Conservation (phyloP, 2,888 invertebrate species). For the Polietes domitor region DNA sequence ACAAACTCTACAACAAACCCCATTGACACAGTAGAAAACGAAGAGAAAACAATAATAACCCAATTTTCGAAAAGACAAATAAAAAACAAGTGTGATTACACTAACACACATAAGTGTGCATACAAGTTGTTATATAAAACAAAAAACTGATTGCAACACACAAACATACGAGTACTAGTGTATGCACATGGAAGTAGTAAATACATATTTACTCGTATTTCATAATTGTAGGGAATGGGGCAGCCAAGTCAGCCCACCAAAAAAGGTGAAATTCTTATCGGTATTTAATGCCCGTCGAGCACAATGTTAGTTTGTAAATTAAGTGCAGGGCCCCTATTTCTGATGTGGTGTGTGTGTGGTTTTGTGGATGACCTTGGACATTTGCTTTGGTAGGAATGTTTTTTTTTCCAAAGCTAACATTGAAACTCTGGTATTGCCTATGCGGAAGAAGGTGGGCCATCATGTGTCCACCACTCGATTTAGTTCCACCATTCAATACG, state of each 20-base stretch:
- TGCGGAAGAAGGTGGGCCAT: neutral
- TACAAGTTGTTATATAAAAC: neutral
- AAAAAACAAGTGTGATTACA: slow-evolving; percentile 10
- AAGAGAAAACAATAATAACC: neutral
- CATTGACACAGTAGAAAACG: too few species aligned
- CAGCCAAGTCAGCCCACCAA: neutral
- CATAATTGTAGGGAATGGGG: slow-evolving; percentile 27
- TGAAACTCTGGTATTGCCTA: neutral
- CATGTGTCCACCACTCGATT: slow-evolving; percentile 28
- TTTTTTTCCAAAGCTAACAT: neutral
- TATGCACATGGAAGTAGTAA: neutral
- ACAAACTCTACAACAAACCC: too few species aligned
- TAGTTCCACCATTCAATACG: too few species aligned
- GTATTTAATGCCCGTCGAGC: slow-evolving; percentile 16
- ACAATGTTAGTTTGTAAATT: neutral
- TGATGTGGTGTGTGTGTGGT: neutral
- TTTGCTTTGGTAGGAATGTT: neutral
- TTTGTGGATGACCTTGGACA: slow-evolving; percentile 25
- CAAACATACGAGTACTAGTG: neutral
- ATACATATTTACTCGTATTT: slow-evolving; percentile 24
- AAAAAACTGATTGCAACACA: slow-evolving; percentile 16
- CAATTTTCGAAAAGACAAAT: slow-evolving; percentile 17
- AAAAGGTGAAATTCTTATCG: neutral
- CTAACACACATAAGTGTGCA: neutral
- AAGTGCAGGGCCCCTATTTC: neutral